Conservation (phyloP, 1,140 invertebrate genomes). For the Bombus pascuorum region DNA sequence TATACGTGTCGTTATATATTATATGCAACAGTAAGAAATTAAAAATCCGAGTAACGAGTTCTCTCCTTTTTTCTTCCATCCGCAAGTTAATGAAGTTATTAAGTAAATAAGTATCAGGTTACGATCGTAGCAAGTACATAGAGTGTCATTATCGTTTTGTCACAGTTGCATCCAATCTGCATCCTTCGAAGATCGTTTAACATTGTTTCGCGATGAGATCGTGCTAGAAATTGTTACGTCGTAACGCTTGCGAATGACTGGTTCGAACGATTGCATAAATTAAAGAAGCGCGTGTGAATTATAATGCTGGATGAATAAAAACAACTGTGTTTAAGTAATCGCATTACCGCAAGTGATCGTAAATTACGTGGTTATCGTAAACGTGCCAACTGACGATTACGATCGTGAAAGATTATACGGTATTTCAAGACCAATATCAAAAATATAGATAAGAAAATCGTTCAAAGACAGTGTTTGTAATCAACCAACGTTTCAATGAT, state of each 20-base stretch:
- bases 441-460: background rate
- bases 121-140: no score
- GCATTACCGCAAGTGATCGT: background rate
- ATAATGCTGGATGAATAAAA: background rate
- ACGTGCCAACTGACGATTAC: background rate
- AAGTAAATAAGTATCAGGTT: no score
- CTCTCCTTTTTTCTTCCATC: no score
- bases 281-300: background rate
- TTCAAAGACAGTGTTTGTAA: background rate
- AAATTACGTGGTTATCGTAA: background rate
- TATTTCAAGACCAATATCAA: background rate
- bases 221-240: background rate
- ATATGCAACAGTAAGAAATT: no score
- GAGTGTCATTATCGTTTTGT: background rate
- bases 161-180: background rate
- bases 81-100: no score
- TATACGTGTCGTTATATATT: no score
- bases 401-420: background rate
- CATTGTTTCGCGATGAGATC: background rate
- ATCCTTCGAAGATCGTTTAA: background rate
- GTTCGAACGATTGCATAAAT: background rate
- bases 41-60: no score
- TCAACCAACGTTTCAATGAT: background rate
- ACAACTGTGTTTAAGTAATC: background rate
- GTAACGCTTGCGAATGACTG: background rate